Base-by-base conservation (phyloP, 2,113 vertebrate species). In the Crocuta crocuta region DNA sequence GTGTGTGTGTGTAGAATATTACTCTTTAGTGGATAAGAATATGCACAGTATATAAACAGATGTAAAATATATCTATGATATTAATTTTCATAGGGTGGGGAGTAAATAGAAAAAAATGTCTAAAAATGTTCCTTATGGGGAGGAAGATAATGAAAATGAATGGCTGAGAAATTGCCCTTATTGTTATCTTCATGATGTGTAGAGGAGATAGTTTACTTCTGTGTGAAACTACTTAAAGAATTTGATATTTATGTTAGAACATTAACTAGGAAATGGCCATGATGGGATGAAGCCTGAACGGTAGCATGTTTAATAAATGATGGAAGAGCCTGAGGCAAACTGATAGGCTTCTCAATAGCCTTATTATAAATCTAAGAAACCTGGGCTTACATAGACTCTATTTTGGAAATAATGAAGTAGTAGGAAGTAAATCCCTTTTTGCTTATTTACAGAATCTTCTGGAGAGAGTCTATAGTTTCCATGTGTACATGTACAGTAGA, bases 11-110 rank as follows among this genome's bases (percentile, higher is more conserved):
- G 50, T 70, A 31, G 11, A 71, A 68, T 94, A 45, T 85, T 78
- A 63, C 13, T 66, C 65, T 94, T 92, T 92, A 92, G 87, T 91
- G 55, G 79, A n/a, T 35, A 73, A 89, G 83, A 76, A 61, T 31
- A 74, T 28, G 19, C n/a, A 61, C 1, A 87, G 43, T 43, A 61
- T 48, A n/a, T 39, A 53, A 79, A 61, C 9, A 91, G 31, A 84
- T 45, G 33, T 26, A 53, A 4, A 88, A 28, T 19, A 33, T 65
- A 80, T 63, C 10, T 76, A 15, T 70, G 10, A 35, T 63, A 86
- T 61, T 95, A 93, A 91, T 80, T 94, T 92, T 39, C 45, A 31
- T 48, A 48, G 26, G 17, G 5, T 16, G 31, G 53, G 5, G 55
- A 66, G 3, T 31, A 48, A 84, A 87, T 63, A 88, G 74, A 73